Base-by-base conservation (phyloP, 53 echinoderm and acorn worm species). In the Actinopyga echinites region DNA sequence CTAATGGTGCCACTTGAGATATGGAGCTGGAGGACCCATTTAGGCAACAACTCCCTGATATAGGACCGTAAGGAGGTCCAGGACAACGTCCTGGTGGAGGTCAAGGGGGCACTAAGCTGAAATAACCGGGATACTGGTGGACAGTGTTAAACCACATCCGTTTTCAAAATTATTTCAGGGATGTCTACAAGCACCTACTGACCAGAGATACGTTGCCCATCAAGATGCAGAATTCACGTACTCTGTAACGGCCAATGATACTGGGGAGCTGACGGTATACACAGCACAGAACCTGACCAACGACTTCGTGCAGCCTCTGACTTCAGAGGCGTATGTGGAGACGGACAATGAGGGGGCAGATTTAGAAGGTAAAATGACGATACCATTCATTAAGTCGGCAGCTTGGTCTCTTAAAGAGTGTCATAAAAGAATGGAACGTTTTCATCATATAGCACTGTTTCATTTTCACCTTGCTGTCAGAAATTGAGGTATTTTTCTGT, bases 151-250 rank as follows among this genome's bases (percentile, higher is more conserved):
- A 64, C 12, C 24, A 28, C 13, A 10, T 32, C 19, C 17, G 20
- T 54, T 30, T 45, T 28, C 0, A 26, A 61, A 45, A 20, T 36
- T 15, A 1, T 60, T 36, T 54, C 73, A 93, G 93, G 93, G 93
- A 25, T 93, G 93, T 49, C 84, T 93, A 20, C 49, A 93, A 40
- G 91, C 91, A 3, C 79, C 87, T 0, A 4, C 45, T 1, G 9
- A 30, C 9, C 89, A 88, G 30, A 85, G 93, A 15, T 93, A 93
- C 57, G 89, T 93, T 13, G 93, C 90, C 11, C 84, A 91, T 65
- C 23, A 28, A 13, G 83, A 82, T 34, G 23, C 15, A 3, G 38
- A 31, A 10, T 93, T 93, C 36, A 54, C 57, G 2, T 88, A 69
- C 79, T 65, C 84, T 8, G 83, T 83, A 44, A 53, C 69, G n/a